Conservation (phyloP, 2,113 vertebrate species). For the Cyphomyrus plagiostoma region DNA sequence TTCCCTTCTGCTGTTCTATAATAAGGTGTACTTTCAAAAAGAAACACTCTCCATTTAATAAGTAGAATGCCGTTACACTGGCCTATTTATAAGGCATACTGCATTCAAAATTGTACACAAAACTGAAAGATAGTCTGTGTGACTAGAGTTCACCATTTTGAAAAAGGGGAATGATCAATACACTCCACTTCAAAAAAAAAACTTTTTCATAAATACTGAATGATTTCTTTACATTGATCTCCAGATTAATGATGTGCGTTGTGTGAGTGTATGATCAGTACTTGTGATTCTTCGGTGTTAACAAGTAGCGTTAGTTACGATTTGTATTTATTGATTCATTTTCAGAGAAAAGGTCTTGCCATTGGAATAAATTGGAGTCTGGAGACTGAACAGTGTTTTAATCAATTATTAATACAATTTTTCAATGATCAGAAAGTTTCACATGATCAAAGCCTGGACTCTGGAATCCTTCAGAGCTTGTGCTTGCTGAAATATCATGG, state of each 20-base stretch:
- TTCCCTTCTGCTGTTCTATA: background rate
- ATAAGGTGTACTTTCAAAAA: background rate
- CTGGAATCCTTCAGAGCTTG: conserved; percentile 51
- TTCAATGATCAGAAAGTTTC: conserved; percentile 68
- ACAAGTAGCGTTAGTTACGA: background rate
- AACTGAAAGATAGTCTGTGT: background rate
- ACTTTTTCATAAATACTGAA: background rate
- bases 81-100: background rate
- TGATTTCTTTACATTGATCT: conserved; percentile 9
- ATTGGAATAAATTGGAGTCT: conserved; percentile 51
- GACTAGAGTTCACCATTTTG: background rate
- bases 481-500: conserved; percentile 63
- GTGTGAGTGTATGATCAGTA: background rate
- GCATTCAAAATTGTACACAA: background rate
- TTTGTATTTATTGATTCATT: conserved; percentile 29
- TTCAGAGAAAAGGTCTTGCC: conserved; percentile 39
- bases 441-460: conserved; percentile 74
- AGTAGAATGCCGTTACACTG: background rate
- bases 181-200: background rate
- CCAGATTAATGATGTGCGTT: conserved; percentile 13
- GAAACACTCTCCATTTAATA: background rate
- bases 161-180: conserved; percentile 6
- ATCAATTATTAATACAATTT: conserved; percentile 85
- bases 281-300: background rate
- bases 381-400: conserved; percentile 60